Percentiles rank a stretch among this genome's conserved stretches.
phyloP scores from a whole-genome alignment of 2,113 vertebrate species.

The Upupa epops region DNA sequence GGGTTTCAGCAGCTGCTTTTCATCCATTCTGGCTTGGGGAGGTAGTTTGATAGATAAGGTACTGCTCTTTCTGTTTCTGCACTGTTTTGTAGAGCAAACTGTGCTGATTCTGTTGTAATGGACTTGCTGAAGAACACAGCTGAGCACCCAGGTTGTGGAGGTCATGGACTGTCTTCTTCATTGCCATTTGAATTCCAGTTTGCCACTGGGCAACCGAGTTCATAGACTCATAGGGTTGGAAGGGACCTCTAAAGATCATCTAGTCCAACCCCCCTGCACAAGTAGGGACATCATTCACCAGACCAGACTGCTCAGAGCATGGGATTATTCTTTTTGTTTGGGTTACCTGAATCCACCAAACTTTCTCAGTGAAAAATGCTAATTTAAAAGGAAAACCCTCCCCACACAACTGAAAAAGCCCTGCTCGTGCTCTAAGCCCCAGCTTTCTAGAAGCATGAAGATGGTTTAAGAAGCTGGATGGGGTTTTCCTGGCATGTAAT shows the following conservation, averaged over 20 bases:
- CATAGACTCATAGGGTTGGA: too few species aligned
- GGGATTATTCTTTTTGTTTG: not conserved
- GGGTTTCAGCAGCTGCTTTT: not conserved
- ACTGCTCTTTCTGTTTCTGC: not conserved
- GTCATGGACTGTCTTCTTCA: not conserved
- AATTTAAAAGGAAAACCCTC: not conserved
- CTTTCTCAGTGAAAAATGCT: not conserved
- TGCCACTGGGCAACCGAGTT: constrained; percentile 24
- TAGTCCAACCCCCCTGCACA: too few species aligned
- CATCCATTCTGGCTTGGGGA: not conserved
- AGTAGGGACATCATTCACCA: too few species aligned
- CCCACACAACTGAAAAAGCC: not conserved
- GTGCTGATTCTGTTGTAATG: not conserved
- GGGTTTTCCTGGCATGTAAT: not conserved
- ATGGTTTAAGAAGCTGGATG: not conserved
- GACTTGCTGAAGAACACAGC: constrained; percentile 4
- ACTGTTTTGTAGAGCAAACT: not conserved
- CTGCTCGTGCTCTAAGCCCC: not conserved
- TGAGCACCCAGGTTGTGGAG: constrained; percentile 11
- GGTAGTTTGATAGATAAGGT: not conserved
- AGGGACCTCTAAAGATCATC: too few species aligned
- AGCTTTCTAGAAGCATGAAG: not conserved
- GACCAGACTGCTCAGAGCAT: too few species aligned
- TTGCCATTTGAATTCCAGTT: not conserved
- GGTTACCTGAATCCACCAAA: constrained; percentile 15